These are phyloP conservation scores for Astur gentilis DNA, from an alignment of 2,113 vertebrate genomes.

Conservation along the genomic window DNA sequence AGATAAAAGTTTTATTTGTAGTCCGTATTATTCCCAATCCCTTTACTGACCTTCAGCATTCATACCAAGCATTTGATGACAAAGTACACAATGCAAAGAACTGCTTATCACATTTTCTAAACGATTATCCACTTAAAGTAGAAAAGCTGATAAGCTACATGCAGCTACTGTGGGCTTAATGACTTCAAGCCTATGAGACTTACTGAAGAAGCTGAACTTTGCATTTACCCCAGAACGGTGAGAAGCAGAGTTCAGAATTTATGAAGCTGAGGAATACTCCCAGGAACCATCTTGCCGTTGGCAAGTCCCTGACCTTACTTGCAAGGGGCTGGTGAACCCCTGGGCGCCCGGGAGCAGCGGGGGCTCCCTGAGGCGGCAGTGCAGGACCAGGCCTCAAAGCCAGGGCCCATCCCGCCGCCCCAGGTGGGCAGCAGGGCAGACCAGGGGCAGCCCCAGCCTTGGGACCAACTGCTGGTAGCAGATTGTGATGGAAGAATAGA, in stretches of 20 bases:
- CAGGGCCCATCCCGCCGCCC: rapidly evolving
- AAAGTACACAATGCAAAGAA: not conserved
- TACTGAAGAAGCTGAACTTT: not conserved
- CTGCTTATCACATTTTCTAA: not conserved
- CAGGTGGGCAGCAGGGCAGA: too few relatives aligned
- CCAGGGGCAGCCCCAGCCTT: too few relatives aligned
- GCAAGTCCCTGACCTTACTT: not conserved
- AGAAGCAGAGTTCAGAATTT: not conserved
- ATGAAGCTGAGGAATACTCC: not conserved
- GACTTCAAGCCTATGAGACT: not conserved
- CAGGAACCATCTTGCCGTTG: not conserved
- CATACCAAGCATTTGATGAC: not conserved
- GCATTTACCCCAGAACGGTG: not conserved
- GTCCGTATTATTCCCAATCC: not conserved
- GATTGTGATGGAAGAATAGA: not conserved
- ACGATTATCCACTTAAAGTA: not conserved
- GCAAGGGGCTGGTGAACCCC: not conserved
- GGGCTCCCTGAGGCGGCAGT: not conserved
- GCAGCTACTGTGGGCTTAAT: not conserved
- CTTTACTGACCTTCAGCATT: not conserved
- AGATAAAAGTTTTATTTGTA: not conserved
- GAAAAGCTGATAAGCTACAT: not conserved
- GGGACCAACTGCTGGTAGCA: not conserved
- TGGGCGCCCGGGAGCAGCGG: rapidly evolving
- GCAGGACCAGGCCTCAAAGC: too few relatives aligned